Base-by-base conservation (phyloP, 2,888 invertebrate genomes). In the Apamea anceps region DNA sequence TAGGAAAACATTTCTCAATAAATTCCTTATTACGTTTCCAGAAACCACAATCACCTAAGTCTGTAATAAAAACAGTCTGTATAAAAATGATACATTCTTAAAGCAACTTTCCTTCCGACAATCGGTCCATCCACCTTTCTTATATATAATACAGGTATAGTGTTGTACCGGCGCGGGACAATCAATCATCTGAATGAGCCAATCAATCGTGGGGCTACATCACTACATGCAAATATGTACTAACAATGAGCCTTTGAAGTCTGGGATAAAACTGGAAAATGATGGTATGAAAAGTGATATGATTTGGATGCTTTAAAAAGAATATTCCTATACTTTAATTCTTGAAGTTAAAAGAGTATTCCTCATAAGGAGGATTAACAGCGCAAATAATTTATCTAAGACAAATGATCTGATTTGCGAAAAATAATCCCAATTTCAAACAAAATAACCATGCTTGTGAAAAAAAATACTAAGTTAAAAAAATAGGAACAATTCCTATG, bases 121-220 rank as follows among this genome's bases (percentile, higher is more conserved):
- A 87, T 75, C 21, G 77, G 77, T 67, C 10, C 78, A 74, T 60
- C 68, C 67, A 85, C 88, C 87, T 77, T 85, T 48, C 66, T 60
- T 72, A 72, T 25, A 68, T 57, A 57, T 57, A 68, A 67, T 71
- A 85, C 86, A 79, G 72, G 80, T 75, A 86, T 83, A 89, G 87
- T 87, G 90, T 85, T 85, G 88, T 87, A 63, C 83, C 77, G 79
- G 21, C 84, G 70, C 82, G 57, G 85, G 81, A 85, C 88, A 74
- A 92, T 92, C 92, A 90, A 92, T 92, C 92, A 92, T 88, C 82
- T 75, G 83, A 90, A 91, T 89, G 91, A 87, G 88, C 85, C 86
- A 87, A 92, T 92, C 91, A 90, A 91, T 92, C 90, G 88, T 83
- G 67, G 63, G 21, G 73, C 80, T 81, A 85, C 57, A 57, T 57